Evolutionary conservation across 2,797 vertebrate genomes (phyloP), one percentile per base, ranked within the genome.

Genomic region (Micromesistius poutassou): DNA sequence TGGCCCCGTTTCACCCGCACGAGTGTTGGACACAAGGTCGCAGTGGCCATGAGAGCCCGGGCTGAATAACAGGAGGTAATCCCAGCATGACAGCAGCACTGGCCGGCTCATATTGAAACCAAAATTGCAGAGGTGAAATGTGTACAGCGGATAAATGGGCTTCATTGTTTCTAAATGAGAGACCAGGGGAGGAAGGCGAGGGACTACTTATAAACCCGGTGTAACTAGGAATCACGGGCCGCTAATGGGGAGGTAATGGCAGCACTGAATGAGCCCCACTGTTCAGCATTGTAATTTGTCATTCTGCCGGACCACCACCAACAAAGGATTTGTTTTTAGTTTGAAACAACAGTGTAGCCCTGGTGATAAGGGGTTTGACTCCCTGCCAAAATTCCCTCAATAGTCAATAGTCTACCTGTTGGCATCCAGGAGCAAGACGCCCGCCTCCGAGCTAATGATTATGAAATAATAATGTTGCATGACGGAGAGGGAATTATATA

Each of bases 31-130:
- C 76, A 89, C 91, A 93, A 93, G 91, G 92, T 91, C 83, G 62
- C 75, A 22, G 74, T 38, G 79, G 88, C 90, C 88, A 84, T 92
- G 90, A 93, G 93, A 93, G 91, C 88, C 80, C 46, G 77, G 79
- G 79, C 86, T 86, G 82, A 93, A 90, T 91, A 89, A 91, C 88
- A 93, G 91, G 22, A 85, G 87, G 82, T 90, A 91, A 91, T 36
- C 83, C 88, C 77, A 83, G 84, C 74, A 89, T 36, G 84, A 89
- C 77, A 83, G 84, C 74, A 89, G 84, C 46, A 85, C 81, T 81
- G 84, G 83, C 80, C 81, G 90, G 90, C 91, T 91, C 84, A 90
- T 92, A 92, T 88, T 83, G 22, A 22, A 22, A 62, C n/a, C 30
- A 22, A 90, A 93, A 91, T 88, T 84, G 89, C 85, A 87, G 84